Conservation (phyloP, 2,888 invertebrate genomes). For the Micoletzkya japonica region DNA sequence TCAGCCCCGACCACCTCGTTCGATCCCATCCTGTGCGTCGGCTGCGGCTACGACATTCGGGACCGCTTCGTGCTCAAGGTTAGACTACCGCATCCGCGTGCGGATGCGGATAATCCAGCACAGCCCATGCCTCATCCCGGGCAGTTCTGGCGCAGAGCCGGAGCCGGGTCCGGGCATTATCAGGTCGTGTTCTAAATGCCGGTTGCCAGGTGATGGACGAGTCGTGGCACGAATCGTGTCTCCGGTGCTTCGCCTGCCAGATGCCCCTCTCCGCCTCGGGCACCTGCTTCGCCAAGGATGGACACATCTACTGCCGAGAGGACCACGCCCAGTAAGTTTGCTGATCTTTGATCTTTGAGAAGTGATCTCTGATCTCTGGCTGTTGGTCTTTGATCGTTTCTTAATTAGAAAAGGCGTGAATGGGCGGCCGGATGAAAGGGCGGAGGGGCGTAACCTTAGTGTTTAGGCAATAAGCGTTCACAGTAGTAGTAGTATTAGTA, state of each 20-base stretch:
- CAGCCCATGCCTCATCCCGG: not conserved
- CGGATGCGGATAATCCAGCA: not conserved
- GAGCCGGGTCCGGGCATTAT: not conserved
- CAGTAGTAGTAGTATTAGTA: no score
- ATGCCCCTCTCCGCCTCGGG: slow-evolving; percentile 35
- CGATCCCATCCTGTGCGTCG: slow-evolving; percentile 33
- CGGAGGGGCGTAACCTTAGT: no score
- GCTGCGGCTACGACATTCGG: slow-evolving; percentile 50
- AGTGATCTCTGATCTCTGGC: slow-evolving; percentile 3
- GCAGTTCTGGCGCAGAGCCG: not conserved
- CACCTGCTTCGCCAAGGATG: slow-evolving; percentile 55
- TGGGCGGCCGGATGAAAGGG: no score
- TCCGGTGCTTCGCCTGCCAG: slow-evolving; percentile 55
- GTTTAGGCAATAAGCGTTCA: no score
- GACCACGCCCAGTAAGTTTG: slow-evolving; percentile 55
- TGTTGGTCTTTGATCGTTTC: not conserved
- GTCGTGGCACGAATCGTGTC: slow-evolving; percentile 58
- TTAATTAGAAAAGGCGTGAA: not conserved
- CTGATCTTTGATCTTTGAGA: not conserved
- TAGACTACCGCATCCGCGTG: no score
- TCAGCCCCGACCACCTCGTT: slow-evolving; percentile 8
- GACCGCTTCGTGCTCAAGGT: slow-evolving; percentile 51
- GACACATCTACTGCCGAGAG: slow-evolving; percentile 57
- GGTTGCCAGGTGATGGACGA: slow-evolving; percentile 48
- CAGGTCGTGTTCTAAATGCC: not conserved